These are phyloP conservation scores for Rhadinocentrus ornatus DNA, from an alignment of 2,797 vertebrate genomes.

Conservation along the genomic window DNA sequence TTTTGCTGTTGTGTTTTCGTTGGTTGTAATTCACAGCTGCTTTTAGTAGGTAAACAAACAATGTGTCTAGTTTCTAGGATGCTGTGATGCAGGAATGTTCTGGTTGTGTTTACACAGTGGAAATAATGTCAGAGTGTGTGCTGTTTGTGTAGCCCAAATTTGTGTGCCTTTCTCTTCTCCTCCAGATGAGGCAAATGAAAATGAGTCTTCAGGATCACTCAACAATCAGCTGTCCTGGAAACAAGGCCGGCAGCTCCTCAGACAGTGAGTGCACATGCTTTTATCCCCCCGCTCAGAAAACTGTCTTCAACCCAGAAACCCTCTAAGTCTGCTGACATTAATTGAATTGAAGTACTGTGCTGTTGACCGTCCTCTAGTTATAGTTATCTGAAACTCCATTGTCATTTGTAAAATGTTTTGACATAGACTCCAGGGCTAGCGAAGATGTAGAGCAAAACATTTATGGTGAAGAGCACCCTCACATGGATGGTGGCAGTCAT, in stretches of 20 bases:
- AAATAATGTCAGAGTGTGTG: slow-evolving; percentile 50
- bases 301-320: slow-evolving; percentile 21
- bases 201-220: slow-evolving; percentile 88
- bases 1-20: slow-evolving; percentile 4
- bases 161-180: slow-evolving; percentile 64
- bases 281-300: slow-evolving; percentile 1
- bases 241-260: slow-evolving; percentile 95
- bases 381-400: slow-evolving; percentile 12
- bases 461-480: slow-evolving; percentile 68
- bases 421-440: not conserved
- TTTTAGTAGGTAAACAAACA: not conserved
- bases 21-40: slow-evolving; percentile 13
- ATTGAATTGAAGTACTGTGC: not conserved
- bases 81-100: slow-evolving; percentile 64
- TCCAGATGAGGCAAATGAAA: slow-evolving; percentile 96
- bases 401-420: slow-evolving; percentile 7
- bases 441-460: not conserved
- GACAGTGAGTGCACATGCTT: slow-evolving; percentile 89
- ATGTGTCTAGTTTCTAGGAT: slow-evolving; percentile 48
- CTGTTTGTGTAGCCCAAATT: slow-evolving; percentile 63
- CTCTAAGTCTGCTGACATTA: slow-evolving; percentile 14
- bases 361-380: slow-evolving; percentile 4
- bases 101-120: slow-evolving; percentile 57
- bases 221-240: slow-evolving; percentile 99
- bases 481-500: slow-evolving; percentile 49